Evolutionary conservation across 2,797 vertebrate species (phyloP), one percentile per base, ranked within the genome.

Genomic region (Hoplostethus mediterraneus): DNA sequence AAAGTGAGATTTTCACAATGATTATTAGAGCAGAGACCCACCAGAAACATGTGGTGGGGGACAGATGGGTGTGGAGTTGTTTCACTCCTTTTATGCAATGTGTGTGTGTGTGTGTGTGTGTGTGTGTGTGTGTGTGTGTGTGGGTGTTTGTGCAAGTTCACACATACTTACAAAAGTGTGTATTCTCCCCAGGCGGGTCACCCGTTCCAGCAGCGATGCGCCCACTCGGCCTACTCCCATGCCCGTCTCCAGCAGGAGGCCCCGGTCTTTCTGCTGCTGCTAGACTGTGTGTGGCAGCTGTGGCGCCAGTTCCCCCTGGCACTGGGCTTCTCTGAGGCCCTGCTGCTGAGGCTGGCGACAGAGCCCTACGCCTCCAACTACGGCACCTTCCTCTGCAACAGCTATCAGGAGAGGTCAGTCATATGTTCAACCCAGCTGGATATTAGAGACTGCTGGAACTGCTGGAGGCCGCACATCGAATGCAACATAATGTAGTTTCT

Each of bases 241-340:
- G 75, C 87, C 52, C 93, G 94, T 1, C 91, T 94, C 60, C 96
- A 95, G 87, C 95, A 96, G 17, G 95, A 98, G 85, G 94, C 95
- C 0, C 96, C 96, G 0, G 53, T 92, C 2, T 98, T 98, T 90
- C 91, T 98, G 67, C 95, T 98, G 81, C 94, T 99, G 89, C 91
- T 98, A 28, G 96, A 98, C 92, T 97, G 96, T 0, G 91, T 96
- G 81, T 97, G 96, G 96, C 97, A 98, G 91, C 85, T 97, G 67
- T 89, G 93, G 73, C 87, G 63, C 11, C 97, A 98, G 92, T 98
- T 98, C 89, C 97, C 95, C 0, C 80, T 95, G 25, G 95, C 96
- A 0, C 85, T 97, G 87, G 95, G 96, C 51, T 97, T 97, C 56
- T 87, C 94, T 0, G 96, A 98, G 85, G 63, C 25, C 0, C 90